Percentiles rank a stretch among this genome's conserved stretches.
These are phyloP conservation scores for Ramazzottius varieornatus DNA, from an alignment of 2,888 invertebrate species.

Conservation along the genomic window DNA sequence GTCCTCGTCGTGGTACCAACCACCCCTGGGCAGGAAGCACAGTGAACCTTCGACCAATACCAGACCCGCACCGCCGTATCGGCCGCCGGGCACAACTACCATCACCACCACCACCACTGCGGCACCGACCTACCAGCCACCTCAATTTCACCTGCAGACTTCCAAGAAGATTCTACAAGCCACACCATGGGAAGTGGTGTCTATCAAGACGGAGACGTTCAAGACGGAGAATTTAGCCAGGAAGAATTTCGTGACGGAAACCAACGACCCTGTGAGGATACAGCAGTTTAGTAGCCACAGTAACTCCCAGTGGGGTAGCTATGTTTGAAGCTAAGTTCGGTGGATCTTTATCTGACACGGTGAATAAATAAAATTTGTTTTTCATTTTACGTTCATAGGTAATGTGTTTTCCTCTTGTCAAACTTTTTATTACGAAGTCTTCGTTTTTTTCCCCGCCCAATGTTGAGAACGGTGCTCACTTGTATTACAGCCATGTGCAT, in stretches of 20 bases:
- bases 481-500: not conserved
- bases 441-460: no score
- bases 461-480: not conserved
- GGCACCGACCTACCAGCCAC: not conserved
- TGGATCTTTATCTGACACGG: no score
- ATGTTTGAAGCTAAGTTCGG: not conserved
- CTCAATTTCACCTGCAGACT: no score
- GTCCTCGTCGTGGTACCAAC: not conserved
- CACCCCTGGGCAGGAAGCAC: not conserved
- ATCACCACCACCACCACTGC: no score
- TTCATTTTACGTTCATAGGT: not conserved
- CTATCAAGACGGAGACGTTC: slow-evolving; percentile 3
- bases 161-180: not conserved
- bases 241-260: slow-evolving; percentile 1
- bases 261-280: not conserved
- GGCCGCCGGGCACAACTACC: no score
- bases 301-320: not conserved
- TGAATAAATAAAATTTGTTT: no score
- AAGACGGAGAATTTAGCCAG: not conserved
- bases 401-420: not conserved
- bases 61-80: not conserved
- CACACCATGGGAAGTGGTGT: not conserved
- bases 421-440: not conserved
- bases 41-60: no score
- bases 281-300: not conserved